Conservation (phyloP, 2,888 invertebrate species). For the Eristalinus sepulchralis region DNA sequence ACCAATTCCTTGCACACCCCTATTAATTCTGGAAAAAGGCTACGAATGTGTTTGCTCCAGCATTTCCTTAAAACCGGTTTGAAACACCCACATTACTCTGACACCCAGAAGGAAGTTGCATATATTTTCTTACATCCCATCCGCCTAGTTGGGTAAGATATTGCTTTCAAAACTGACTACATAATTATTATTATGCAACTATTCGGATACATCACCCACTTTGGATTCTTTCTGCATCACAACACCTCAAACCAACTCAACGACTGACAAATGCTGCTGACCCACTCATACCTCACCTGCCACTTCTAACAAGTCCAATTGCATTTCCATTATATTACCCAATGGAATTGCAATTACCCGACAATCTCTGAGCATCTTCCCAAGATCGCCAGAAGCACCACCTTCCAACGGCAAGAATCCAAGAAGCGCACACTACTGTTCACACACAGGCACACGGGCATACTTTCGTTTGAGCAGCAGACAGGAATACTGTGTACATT, state of each 20-base stretch:
- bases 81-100: too few relatives aligned
- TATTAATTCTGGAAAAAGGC: too few relatives aligned
- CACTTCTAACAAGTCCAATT: constrained; percentile 13
- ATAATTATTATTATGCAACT: background rate
- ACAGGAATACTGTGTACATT: background rate
- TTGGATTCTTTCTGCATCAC: too few relatives aligned
- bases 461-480: background rate
- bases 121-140: background rate
- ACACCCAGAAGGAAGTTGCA: background rate
- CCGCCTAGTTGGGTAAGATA: background rate
- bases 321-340: constrained; percentile 11
- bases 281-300: background rate
- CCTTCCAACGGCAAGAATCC: background rate
- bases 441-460: background rate
- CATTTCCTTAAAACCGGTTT: too few relatives aligned
- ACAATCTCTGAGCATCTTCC: background rate
- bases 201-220: background rate
- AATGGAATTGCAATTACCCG: constrained; percentile 17
- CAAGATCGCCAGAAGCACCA: background rate
- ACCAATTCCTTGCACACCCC: too few relatives aligned
- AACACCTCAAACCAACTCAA: too few relatives aligned
- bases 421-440: background rate
- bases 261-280: background rate
- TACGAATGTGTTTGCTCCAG: too few relatives aligned
- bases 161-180: background rate